These are phyloP conservation scores for Calyptommatus sinebrachiatus DNA, from an alignment of 2,113 vertebrate genomes.

Conservation along the genomic window DNA sequence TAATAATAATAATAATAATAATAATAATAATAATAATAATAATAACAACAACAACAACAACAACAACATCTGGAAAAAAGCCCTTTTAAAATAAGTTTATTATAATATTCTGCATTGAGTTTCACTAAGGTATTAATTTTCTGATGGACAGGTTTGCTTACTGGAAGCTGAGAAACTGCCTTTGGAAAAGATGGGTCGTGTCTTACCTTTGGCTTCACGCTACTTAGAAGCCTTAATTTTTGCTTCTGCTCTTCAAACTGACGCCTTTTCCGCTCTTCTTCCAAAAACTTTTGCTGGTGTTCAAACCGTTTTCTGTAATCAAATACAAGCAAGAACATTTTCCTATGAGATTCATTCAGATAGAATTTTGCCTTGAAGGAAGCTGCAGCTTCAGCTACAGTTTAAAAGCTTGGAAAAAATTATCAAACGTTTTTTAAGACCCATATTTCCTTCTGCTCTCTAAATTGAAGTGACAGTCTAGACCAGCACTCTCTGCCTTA, in stretches of 20 bases:
- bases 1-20: too few species aligned
- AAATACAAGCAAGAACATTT: neutral
- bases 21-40: too few species aligned
- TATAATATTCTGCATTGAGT: neutral
- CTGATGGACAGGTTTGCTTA: neutral
- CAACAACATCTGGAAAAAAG: too few species aligned
- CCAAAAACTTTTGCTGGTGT: constrained; percentile 94
- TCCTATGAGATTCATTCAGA: too few species aligned
- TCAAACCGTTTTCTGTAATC: constrained; percentile 84
- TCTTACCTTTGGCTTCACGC: constrained; percentile 93
- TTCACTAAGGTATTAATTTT: neutral
- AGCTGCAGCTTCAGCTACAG: too few species aligned
- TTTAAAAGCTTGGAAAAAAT: too few species aligned
- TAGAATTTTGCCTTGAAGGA: too few species aligned
- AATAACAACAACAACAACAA: too few species aligned
- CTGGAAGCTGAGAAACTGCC: neutral
- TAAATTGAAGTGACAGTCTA: too few species aligned
- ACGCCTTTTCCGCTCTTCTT: constrained; percentile 93
- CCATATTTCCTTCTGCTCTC: too few species aligned
- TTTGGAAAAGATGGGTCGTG: neutral
- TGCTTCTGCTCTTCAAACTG: constrained; percentile 99
- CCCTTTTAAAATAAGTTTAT: neutral
- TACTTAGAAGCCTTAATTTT: constrained; percentile 93
- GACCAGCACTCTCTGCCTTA: too few species aligned
- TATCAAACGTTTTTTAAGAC: too few species aligned